Evolutionary conservation across 2,888 invertebrate species (phyloP), one percentile per base, ranked within the genome.

Genomic region (Cataglyphis cursor): DNA sequence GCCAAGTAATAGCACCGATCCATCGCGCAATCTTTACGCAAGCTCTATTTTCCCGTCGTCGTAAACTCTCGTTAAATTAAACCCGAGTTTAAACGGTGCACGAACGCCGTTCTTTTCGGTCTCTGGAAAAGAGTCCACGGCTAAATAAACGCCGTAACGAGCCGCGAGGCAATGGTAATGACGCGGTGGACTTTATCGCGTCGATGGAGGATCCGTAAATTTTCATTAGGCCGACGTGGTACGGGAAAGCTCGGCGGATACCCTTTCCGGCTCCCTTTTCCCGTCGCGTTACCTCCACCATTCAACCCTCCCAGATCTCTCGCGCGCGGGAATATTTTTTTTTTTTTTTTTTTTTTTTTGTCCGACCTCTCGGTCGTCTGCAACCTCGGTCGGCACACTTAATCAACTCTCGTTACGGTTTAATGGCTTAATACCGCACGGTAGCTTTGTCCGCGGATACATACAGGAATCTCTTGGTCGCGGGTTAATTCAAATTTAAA

Each of bases 401-500:
- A 92, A 92, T 92, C 92, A 92, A 92, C 91, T 91, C 89, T 90
- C 90, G 92, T 92, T 91, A 85, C 88, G 86, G 86, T 89, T 90
- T 92, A 92, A 92, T 90, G 90, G 92, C 91, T 92, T 92, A 92
- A 92, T 92, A 92, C 92, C 89, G 89, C 80, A 85, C 44, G 35
- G 85, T 89, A 89, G 90, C 92, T 91, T 91, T 92, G 91, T 92
- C 88, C 92, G 82, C 72, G 85, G 85, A 84, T 86, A 54, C 72
- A 82, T 28, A 35, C 70, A 84, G 80, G 83, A 84, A 85, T 88
- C 85, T 86, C 81, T 73, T 81, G 86, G 87, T 87, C 82, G 87
- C 78, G 87, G 82, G 87, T 89, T 92, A 92, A 92, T 91, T 90
- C 90, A 86, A 92, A 92, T 92, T 92, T 92, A 92, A 92, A 92